Percentiles rank a stretch among this genome's conserved stretches.
These are phyloP conservation scores for Vulpes vulpes DNA, from an alignment of 2,113 vertebrate species.

Conservation along the genomic window DNA sequence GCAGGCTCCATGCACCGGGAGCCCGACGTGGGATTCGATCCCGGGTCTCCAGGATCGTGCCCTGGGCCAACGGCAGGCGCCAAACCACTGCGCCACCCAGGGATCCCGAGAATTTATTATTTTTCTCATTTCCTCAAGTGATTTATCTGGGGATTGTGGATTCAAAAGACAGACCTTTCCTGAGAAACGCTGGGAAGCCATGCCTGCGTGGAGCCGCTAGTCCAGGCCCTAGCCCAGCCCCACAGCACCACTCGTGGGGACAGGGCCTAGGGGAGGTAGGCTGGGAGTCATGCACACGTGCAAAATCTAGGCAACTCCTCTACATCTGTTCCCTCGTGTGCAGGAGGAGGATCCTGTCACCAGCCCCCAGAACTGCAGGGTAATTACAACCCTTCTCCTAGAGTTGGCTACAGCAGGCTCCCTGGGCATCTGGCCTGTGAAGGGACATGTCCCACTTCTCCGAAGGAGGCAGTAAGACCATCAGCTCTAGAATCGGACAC, in stretches of 20 bases:
- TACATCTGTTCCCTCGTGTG: neutral
- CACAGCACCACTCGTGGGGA: neutral
- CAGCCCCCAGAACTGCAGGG: neutral
- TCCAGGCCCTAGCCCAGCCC: neutral
- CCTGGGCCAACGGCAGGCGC: no score
- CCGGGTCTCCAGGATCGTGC: no score
- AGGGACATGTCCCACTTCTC: neutral
- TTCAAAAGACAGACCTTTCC: neutral
- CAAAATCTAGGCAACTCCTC: neutral
- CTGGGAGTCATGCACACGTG: neutral
- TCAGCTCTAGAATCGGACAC: neutral
- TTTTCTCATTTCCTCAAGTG: constrained; percentile 39
- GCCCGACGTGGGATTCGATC: no score
- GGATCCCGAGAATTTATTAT: neutral
- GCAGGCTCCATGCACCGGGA: no score
- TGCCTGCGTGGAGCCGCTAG: neutral
- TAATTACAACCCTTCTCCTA: neutral
- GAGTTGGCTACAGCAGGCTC: neutral
- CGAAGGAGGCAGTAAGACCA: neutral
- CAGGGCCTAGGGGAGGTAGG: neutral
- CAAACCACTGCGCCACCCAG: no score
- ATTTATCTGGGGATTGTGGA: constrained; percentile 29
- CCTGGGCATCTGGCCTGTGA: neutral
- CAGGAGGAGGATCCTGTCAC: no score
- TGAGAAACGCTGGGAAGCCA: constrained; percentile 25